These are phyloP conservation scores for Cydia amplana DNA, from an alignment of 1,140 invertebrate genomes.

Conservation along the genomic window DNA sequence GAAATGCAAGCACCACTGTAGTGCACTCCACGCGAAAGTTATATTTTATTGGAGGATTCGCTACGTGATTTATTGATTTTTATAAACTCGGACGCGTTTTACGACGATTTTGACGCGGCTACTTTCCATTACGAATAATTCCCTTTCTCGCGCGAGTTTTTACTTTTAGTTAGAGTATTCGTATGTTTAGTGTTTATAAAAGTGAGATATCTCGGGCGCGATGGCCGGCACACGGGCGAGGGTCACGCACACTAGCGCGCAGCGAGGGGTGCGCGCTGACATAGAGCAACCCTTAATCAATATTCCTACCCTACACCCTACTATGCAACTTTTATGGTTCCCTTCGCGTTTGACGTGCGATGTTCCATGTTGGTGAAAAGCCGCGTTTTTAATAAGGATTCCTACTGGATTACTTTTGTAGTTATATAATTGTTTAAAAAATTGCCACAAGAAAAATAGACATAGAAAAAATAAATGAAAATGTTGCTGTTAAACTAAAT, in stretches of 20 bases:
- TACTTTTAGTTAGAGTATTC: not conserved
- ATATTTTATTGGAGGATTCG: constrained; percentile 55
- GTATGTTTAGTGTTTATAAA: constrained; percentile 48
- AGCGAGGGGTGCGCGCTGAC: constrained; percentile 53
- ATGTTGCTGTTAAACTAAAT: not conserved
- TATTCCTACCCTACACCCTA: constrained; percentile 62
- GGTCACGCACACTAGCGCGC: constrained; percentile 46
- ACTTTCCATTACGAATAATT: not conserved
- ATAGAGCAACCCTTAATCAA: constrained; percentile 69
- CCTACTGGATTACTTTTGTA: not conserved
- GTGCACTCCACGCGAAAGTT: constrained; percentile 50
- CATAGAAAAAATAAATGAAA: not conserved
- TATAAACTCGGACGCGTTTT: constrained; percentile 39
- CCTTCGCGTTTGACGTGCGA: constrained; percentile 8
- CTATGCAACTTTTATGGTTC: constrained; percentile 59
- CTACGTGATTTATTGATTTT: constrained; percentile 73
- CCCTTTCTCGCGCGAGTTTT: not conserved
- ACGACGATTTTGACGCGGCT: not conserved
- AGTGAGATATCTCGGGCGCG: constrained; percentile 47
- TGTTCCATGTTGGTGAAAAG: not conserved
- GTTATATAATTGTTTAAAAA: not conserved
- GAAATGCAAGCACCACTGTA: constrained; percentile 64
- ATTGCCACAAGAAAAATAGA: not conserved
- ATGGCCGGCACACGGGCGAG: constrained; percentile 55
- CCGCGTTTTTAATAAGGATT: not conserved